Base-by-base conservation (phyloP, 2,797 vertebrate genomes). In the Enteromius afrohamiltoni region DNA sequence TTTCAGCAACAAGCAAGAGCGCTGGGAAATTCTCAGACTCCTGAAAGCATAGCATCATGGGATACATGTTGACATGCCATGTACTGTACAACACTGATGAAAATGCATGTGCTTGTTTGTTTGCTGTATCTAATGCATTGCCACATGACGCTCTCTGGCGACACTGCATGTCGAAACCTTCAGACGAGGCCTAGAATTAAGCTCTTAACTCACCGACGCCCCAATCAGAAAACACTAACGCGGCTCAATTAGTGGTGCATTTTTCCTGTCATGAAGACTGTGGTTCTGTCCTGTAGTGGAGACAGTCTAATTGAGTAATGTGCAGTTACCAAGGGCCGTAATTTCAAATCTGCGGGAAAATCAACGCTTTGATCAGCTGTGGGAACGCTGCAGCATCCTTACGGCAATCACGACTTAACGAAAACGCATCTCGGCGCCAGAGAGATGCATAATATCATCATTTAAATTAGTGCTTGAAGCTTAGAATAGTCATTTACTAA, bases 151-250 rank as follows among this genome's bases (percentile, higher is more conserved):
- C 75, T 67, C 84, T 77, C 85, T 64, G 2, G 78, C 67, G 14
- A 90, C 87, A 87, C 62, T 85, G 89, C 42, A 42, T 11, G 42
- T 77, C 88, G 79, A 86, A 85, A 87, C 89, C 37, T 85, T 45
- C 85, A 90, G 85, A 91, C 92, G 88, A 90, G 89, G 90, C 89
- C 91, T 89, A 85, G 90, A 89, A 92, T 93, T 91, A 92, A 92
- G 88, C 86, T 89, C 83, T 79, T 86, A 17, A 87, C 91, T 90
- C 91, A 45, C 91, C 87, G 84, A 88, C 79, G 67, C 53, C 85
- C 90, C 89, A 93, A 93, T 94, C 92, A 93, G 88, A 90, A 84
- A 74, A 86, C 86, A 80, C 90, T 89, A 92, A 89, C 58, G 84
- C 87, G 69, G 82, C 69, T 79, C 89, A 80, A 80, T 88, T 83